These are phyloP conservation scores for Gila orcuttii DNA, from an alignment of 2,113 vertebrate genomes.

Conservation along the genomic window DNA sequence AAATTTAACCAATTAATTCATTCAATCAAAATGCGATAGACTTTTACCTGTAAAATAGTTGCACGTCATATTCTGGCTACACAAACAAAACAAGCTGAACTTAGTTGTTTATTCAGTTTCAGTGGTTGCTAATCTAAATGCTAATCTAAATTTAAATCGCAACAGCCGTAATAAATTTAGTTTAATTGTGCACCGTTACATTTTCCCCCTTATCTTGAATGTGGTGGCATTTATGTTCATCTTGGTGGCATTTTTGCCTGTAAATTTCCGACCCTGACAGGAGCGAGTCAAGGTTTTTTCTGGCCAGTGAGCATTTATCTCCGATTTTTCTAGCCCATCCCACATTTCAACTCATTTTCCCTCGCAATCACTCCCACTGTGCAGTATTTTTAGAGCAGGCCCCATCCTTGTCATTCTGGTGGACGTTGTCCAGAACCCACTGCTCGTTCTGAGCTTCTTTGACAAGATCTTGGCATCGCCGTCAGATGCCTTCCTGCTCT, in stretches of 20 bases:
- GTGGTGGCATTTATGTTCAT: too few species aligned
- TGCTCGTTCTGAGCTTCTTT: slow-evolving; percentile 65
- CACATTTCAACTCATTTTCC: background rate
- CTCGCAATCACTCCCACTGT: background rate
- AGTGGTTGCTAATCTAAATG: background rate
- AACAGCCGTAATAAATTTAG: background rate
- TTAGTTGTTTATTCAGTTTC: background rate
- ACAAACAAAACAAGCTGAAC: too few species aligned
- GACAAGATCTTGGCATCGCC: slow-evolving; percentile 68
- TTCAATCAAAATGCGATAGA: too few species aligned
- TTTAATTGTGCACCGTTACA: background rate
- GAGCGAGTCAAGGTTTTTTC: background rate
- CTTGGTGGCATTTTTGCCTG: too few species aligned
- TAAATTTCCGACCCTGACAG: background rate
- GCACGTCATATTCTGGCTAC: too few species aligned
- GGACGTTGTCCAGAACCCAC: slow-evolving; percentile 68
- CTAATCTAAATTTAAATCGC: too few species aligned
- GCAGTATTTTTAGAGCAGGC: slow-evolving; percentile 66
- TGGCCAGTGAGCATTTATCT: background rate
- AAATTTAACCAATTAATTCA: too few species aligned
- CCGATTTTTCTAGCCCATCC: background rate
- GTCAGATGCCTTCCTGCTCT: slow-evolving; percentile 65
- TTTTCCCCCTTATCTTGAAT: too few species aligned
- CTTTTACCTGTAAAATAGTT: too few species aligned
- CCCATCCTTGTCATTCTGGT: slow-evolving; percentile 61